Evolutionary conservation across 2,888 invertebrate genomes (phyloP).

Genomic region (Heterodera filipjevi): DNA sequence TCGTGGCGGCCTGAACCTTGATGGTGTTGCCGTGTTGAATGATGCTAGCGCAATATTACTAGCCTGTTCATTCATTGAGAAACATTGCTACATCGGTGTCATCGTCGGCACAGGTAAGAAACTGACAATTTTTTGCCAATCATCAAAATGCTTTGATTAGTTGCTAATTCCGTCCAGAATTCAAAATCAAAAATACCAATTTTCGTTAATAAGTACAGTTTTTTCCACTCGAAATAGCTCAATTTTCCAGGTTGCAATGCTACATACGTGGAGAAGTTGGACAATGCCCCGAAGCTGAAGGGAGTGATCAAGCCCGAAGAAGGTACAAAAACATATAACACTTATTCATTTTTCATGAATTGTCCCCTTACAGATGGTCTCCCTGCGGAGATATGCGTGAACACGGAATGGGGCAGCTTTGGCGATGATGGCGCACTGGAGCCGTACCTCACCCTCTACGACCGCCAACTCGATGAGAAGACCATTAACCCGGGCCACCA

Average conservation of each 20-base stretch:
- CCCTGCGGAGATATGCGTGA: conserved; percentile 77
- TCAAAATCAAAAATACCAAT: too few species aligned
- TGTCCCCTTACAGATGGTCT: conserved; percentile 3
- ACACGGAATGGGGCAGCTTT: conserved; percentile 97
- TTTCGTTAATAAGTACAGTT: too few species aligned
- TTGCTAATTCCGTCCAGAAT: too few species aligned
- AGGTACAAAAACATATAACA: conserved; percentile 30
- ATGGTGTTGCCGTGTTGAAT: conserved; percentile 90
- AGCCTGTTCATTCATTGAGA: conserved; percentile 97
- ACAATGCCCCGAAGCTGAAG: conserved; percentile 56
- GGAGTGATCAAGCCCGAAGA: conserved; percentile 49
- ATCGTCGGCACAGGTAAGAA: conserved; percentile 72
- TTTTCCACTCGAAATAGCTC: too few species aligned
- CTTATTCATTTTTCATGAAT: too few species aligned
- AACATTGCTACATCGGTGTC: conserved; percentile 75
- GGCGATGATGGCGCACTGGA: conserved; percentile 87
- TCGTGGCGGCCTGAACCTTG: conserved; percentile 79
- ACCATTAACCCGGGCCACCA: conserved; percentile 80
- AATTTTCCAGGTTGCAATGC: conserved; percentile 68
- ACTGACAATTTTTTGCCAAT: not conserved
- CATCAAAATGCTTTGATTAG: not conserved
- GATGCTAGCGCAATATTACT: conserved; percentile 87
- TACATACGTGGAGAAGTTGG: conserved; percentile 68
- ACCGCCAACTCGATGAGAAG: conserved; percentile 80
- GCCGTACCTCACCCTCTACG: conserved; percentile 77